Conservation (phyloP, 2,888 invertebrate species). For the Melieria omissa region DNA sequence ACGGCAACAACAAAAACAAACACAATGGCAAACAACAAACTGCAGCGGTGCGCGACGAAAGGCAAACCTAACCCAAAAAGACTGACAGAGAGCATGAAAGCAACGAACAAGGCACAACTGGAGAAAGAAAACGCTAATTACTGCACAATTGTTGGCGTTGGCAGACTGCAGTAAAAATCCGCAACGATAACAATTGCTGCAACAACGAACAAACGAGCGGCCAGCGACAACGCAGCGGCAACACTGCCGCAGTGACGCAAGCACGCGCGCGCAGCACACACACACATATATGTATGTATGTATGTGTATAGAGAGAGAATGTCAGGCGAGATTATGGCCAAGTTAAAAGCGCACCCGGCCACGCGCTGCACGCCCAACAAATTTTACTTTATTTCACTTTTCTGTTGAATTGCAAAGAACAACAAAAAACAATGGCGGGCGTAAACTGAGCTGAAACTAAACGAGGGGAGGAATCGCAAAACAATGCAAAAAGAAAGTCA, state of each 20-base stretch:
- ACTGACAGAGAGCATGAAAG: background rate
- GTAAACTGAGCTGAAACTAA: too few species aligned
- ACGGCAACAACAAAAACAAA: background rate
- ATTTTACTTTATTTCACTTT: too few species aligned
- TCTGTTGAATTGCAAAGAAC: too few species aligned
- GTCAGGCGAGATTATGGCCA: conserved; percentile 20
- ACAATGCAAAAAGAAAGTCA: too few species aligned
- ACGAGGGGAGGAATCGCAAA: too few species aligned
- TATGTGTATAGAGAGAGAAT: background rate
- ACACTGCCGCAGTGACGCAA: background rate
- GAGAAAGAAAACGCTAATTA: conserved; percentile 29
- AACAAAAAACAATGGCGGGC: too few species aligned
- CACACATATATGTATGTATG: background rate
- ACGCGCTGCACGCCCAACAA: too few species aligned
- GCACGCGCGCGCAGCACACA: background rate
- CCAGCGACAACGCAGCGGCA: background rate
- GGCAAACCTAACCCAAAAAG: too few species aligned
- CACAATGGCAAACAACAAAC: background rate
- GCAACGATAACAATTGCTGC: conserved; percentile 31
- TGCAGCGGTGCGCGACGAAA: background rate
- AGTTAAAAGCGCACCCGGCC: conserved; percentile 1
- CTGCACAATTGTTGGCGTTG: conserved; percentile 33
- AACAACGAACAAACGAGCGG: background rate
- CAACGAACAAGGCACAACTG: conserved; percentile 9
- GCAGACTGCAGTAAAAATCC: conserved; percentile 26